Evolutionary conservation across 2,113 vertebrate genomes (phyloP).

Genomic region (Acanthisitta chloris): DNA sequence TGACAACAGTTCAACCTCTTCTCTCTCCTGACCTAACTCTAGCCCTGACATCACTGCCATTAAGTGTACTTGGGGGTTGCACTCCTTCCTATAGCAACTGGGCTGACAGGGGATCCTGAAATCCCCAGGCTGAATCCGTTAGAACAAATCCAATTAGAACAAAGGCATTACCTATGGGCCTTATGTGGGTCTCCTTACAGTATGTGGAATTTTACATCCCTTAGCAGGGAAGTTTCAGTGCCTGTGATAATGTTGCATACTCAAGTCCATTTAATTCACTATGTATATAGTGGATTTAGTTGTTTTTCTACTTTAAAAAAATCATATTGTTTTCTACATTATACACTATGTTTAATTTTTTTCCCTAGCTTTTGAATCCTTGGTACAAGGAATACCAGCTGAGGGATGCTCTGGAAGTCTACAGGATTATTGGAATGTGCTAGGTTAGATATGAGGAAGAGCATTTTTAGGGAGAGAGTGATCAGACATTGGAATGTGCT

Average conservation of each 20-base stretch:
- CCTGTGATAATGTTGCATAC: background rate
- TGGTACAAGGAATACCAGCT: background rate
- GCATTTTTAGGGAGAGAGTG: no score
- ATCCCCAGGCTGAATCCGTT: background rate
- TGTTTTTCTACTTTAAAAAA: background rate
- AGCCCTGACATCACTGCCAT: no score
- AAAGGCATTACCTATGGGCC: background rate
- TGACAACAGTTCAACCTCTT: background rate
- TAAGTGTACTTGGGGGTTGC: background rate
- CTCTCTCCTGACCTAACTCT: background rate
- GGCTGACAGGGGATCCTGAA: background rate
- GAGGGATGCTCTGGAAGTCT: background rate
- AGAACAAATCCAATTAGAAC: background rate
- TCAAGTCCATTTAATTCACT: background rate
- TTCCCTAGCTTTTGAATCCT: background rate
- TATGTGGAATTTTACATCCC: background rate
- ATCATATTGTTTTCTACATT: background rate
- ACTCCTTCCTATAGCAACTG: background rate
- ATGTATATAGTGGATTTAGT: background rate
- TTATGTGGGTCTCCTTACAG: accelerated
- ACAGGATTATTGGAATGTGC: background rate
- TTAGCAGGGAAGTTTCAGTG: background rate
- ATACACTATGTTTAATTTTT: background rate
- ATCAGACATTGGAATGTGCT: no score
- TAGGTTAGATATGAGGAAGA: no score